Evolutionary conservation across 2,888 invertebrate species (phyloP), one percentile per base, ranked within the genome.

Genomic region (Julus scanicus): DNA sequence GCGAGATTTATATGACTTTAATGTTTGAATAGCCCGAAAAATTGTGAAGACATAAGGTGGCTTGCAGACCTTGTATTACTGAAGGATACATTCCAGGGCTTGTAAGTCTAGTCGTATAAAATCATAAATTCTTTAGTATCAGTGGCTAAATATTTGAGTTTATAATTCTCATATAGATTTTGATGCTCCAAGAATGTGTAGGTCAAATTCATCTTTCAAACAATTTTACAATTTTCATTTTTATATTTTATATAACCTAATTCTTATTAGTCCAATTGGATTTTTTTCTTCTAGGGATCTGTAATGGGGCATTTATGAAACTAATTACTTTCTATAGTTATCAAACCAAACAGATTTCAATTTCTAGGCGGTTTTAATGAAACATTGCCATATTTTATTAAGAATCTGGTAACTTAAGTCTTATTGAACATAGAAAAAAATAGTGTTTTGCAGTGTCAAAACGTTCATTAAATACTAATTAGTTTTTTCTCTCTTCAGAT

Each of bases 1-100:
- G 29, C 71, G 11, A 29, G 71, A 71, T 71, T 71, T 71, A 71
- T 71, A 71, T 71, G 71, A 71, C 71, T 71, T 29, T 53, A 4
- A 71, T 71, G 71, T 71, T 71, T 71, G 71, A 71, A 71, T 71
- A 29, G 29, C 71, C 71, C 71, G 71, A 71, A 71, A 71, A 71
- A 71, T 71, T 71, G n/a, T 29, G 29, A 29, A 71, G 71, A 71
- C 71, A 71, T 71, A 71, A 29, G 11, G 29, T 71, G 71, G 29
- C 71, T 44, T 71, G 29, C n/a, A 29, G 29, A 29, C 71, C 71
- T 71, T 29, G 71, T 71, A 71, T 29, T 11, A 71, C 11, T 71
- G 71, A 9, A 71, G 71, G 71, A 71, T 29, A 71, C 71, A 9
- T 63, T n/a, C 57, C 5, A 29, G 71, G 29, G 29, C 71, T 29